These are phyloP conservation scores for Pteronotus mesoamericanus DNA, from an alignment of 2,797 vertebrate genomes.

Conservation along the genomic window DNA sequence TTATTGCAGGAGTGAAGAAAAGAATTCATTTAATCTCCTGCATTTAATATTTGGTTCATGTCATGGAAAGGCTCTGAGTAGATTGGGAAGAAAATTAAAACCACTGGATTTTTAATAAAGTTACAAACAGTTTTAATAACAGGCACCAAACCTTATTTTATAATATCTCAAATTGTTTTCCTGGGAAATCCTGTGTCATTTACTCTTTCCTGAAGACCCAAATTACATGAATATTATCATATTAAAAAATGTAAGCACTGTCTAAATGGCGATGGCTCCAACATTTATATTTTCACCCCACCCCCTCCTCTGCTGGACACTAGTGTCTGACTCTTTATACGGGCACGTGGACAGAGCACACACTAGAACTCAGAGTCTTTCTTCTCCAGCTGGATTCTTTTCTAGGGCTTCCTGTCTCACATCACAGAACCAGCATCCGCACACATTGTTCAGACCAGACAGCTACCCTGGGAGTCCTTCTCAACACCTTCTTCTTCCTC, in stretches of 20 bases:
- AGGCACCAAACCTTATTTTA: neutral
- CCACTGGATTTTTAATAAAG: neutral
- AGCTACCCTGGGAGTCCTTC: neutral
- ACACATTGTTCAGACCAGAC: neutral
- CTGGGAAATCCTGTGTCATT: neutral
- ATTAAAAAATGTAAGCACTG: neutral
- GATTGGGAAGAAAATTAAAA: neutral
- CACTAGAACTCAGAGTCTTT: neutral
- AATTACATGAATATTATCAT: neutral
- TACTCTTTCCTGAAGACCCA: neutral
- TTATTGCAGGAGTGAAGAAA: constrained; percentile 42
- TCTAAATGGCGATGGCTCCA: neutral
- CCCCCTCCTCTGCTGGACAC: neutral
- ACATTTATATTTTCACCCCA: neutral
- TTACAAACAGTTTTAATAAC: neutral
- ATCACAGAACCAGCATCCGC: neutral
- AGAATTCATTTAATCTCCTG: constrained; percentile 60
- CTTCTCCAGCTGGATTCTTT: neutral
- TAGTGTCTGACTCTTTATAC: neutral
- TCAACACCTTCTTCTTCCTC: neutral
- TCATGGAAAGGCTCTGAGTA: constrained; percentile 36
- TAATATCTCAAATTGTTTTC: neutral
- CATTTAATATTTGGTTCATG: constrained; percentile 66
- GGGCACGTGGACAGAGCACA: neutral
- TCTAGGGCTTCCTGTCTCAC: neutral